Conservation (phyloP, 2,113 vertebrate species). For the Rhombomys opimus region DNA sequence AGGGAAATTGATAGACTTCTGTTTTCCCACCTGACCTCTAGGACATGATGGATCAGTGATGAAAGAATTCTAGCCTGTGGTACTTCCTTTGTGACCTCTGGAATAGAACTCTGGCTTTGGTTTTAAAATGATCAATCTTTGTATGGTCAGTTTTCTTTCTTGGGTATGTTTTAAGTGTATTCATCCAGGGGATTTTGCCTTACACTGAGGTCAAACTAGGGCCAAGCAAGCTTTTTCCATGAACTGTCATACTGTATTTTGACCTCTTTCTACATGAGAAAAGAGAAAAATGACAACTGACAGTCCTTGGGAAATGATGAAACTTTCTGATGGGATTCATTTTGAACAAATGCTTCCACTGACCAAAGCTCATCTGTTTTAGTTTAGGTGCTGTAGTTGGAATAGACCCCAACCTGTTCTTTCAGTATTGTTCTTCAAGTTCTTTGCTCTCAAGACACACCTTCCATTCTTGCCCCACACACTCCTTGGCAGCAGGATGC, state of each 20-base stretch:
- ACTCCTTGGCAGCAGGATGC: slow-evolving; percentile 21
- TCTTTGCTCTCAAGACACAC: slow-evolving; percentile 1
- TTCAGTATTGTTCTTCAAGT: not conserved
- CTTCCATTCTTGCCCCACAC: not conserved
- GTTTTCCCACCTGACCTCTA: slow-evolving; percentile 43
- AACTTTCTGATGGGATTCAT: slow-evolving; percentile 36
- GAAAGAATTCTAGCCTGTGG: not conserved
- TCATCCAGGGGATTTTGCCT: slow-evolving; percentile 73
- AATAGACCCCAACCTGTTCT: slow-evolving; percentile 50
- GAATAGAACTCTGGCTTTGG: slow-evolving; percentile 55
- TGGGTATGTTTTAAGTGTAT: slow-evolving; percentile 27
- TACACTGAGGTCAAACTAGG: slow-evolving; percentile 69
- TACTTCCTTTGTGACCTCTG: slow-evolving; percentile 43
- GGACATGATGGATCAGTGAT: slow-evolving; percentile 30
- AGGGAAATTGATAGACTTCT: slow-evolving; percentile 56
- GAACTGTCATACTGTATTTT: slow-evolving; percentile 55
- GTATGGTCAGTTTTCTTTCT: slow-evolving; percentile 43
- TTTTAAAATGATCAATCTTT: slow-evolving; percentile 57
- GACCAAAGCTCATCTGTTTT: slow-evolving; percentile 75
- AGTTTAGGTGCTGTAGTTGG: slow-evolving; percentile 66
- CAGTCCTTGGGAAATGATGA: slow-evolving; percentile 60
- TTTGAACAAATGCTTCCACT: slow-evolving; percentile 69
- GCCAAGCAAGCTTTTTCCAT: slow-evolving; percentile 62
- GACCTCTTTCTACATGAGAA: slow-evolving; percentile 8
- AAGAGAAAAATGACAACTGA: slow-evolving; percentile 34